Evolutionary conservation across 2,113 vertebrate species (phyloP), one percentile per base, ranked within the genome.

Genomic region (Centropus unirufus): DNA sequence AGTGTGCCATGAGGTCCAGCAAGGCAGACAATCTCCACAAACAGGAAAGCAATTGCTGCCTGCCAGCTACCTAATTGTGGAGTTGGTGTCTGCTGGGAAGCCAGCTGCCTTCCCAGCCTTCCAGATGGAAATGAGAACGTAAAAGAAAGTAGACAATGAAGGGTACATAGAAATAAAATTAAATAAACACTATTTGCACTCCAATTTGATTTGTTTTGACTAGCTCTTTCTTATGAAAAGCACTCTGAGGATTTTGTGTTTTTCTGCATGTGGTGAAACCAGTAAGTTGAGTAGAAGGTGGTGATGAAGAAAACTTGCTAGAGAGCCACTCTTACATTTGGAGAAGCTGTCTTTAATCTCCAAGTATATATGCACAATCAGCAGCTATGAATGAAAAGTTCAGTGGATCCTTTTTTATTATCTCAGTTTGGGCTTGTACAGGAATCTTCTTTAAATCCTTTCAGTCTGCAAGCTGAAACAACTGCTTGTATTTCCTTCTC

Each of bases 31-130:
- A 57, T 84, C 80, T 90, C 87, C 77, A 57, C 24, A 72, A 96
- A 76, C 14, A 55, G 73, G 34, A 66, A 36, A 70, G 63, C 51
- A 54, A 20, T 24, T 80, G 32, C 78, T 81, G 68, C 89, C 70
- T 97, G 96, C 95, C 96, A 97, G 94, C 82, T 91, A 66, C 78
- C 70, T 96, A 92, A 97, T 90, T 95, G 93, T 83, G 62, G 88
- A 95, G 66, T 58, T 81, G 83, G 90, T 90, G 54, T 90, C 96
- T 96, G 93, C 94, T 97, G 95, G 91, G 89, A 90, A 90, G 88
- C 83, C 95, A 95, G 82, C 87, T 94, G 92, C 93, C 83, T 92
- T 57, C 92, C 86, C 67, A 75, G 92, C 57, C 75, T 88, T 92
- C 89, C 91, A 93, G 81, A 93, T 92, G 86, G 95, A 96, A 92